Percentiles rank a stretch among this genome's conserved stretches.
Evolutionary conservation across 2,797 vertebrate species (phyloP).

Genomic region (Tamandua tetradactyla): DNA sequence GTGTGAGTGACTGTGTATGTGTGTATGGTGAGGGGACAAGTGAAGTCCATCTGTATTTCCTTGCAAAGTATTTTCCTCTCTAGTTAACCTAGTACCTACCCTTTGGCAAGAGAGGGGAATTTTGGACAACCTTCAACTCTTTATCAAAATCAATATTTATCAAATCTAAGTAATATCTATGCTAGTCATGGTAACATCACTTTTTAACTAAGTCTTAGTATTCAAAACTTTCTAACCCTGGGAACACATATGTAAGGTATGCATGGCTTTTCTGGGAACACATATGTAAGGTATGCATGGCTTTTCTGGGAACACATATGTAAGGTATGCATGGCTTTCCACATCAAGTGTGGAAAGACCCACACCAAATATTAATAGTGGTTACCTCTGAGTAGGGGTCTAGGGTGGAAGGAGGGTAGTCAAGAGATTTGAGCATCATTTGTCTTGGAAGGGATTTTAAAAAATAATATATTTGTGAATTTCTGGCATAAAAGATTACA

Average conservation of each 20-base stretch:
- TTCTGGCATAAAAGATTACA: not conserved
- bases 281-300: no score
- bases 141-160: not conserved
- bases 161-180: not conserved
- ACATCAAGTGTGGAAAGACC: no score
- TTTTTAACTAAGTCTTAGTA: not conserved
- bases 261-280: no score
- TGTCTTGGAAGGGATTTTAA: not conserved
- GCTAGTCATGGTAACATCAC: not conserved
- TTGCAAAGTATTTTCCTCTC: not conserved
- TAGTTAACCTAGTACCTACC: not conserved
- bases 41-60: not conserved
- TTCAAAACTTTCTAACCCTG: not conserved
- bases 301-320: not conserved
- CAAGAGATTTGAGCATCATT: no score
- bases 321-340: no score
- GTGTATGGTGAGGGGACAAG: no score
- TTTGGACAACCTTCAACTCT: not conserved
- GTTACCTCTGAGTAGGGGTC: not conserved
- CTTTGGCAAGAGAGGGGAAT: not conserved
- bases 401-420: no score
- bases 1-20: no score
- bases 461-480: not conserved
- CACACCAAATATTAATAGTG: not conserved
- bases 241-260: no score